These are phyloP conservation scores for Melieria crassipennis DNA, from an alignment of 2,888 invertebrate genomes.

Conservation along the genomic window DNA sequence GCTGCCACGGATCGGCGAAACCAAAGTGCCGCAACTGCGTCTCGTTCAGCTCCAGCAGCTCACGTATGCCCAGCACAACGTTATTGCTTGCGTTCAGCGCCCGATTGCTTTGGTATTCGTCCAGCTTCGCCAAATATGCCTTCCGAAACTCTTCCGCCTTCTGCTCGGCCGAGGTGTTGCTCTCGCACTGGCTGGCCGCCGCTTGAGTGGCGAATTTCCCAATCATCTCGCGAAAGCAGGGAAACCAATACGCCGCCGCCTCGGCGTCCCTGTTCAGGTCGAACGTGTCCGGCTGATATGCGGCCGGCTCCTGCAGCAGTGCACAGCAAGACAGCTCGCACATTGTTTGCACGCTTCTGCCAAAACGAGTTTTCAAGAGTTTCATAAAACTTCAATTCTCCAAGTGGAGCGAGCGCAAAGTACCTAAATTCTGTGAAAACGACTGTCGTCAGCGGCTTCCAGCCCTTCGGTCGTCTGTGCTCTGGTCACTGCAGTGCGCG, in stretches of 20 bases:
- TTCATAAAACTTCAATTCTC: no score
- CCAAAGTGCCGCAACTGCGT: slow-evolving; percentile 90
- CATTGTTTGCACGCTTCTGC: slow-evolving; percentile 33
- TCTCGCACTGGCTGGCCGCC: slow-evolving; percentile 75
- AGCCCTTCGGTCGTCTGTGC: background rate
- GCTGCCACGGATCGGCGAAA: slow-evolving; percentile 87
- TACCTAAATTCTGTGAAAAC: slow-evolving; percentile 18
- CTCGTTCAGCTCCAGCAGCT: slow-evolving; percentile 90
- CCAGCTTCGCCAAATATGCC: slow-evolving; percentile 82
- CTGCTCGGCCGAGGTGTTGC: slow-evolving; percentile 73
- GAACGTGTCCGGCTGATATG: slow-evolving; percentile 91
- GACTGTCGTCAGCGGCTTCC: background rate
- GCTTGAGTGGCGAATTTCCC: slow-evolving; percentile 88
- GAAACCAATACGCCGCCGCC: slow-evolving; percentile 92
- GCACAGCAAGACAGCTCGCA: slow-evolving; percentile 71
- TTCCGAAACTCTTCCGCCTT: slow-evolving; percentile 85
- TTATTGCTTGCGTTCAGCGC: slow-evolving; percentile 48
- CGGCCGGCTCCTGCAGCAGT: slow-evolving; percentile 78
- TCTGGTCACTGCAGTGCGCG: background rate
- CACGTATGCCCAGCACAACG: slow-evolving; percentile 87
- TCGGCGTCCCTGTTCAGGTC: slow-evolving; percentile 86
- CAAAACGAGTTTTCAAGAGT: no score
- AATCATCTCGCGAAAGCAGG: slow-evolving; percentile 87
- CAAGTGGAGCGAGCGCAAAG: background rate
- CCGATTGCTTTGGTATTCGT: slow-evolving; percentile 49